These are phyloP conservation scores for Vanessa cardui DNA, from an alignment of 2,888 invertebrate genomes.

Conservation along the genomic window DNA sequence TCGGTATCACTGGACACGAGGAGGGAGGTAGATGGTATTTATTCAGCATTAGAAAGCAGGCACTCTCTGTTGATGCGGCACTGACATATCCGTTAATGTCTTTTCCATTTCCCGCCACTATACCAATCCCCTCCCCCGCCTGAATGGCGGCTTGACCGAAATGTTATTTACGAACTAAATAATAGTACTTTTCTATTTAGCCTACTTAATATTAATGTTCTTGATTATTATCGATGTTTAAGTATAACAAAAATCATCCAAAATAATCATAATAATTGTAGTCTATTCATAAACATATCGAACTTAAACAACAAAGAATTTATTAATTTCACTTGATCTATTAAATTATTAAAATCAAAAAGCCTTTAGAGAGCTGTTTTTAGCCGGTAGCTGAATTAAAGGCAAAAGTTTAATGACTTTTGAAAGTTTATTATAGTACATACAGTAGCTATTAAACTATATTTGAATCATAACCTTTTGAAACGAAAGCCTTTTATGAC, in stretches of 20 bases:
- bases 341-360: no score
- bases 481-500: no score
- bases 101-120: slow-evolving; percentile 79
- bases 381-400: no score
- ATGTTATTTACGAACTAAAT: slow-evolving; percentile 46
- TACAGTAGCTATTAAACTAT: no score
- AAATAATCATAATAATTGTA: neutral
- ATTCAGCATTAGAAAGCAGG: slow-evolving; percentile 79
- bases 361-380: neutral
- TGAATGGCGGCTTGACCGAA: slow-evolving; percentile 68
- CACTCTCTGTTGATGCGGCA: slow-evolving; percentile 79
- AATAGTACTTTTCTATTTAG: slow-evolving; percentile 30
- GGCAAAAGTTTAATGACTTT: no score
- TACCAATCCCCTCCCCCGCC: slow-evolving; percentile 52
- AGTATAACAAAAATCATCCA: neutral
- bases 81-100: slow-evolving; percentile 83
- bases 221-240: neutral
- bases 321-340: no score
- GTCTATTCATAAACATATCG: neutral
- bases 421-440: no score
- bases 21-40: slow-evolving; percentile 74
- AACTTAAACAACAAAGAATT: no score
- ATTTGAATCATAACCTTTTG: no score
- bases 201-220: slow-evolving; percentile 9
- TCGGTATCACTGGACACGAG: slow-evolving; percentile 54